Evolutionary conservation across 2,797 vertebrate species (phyloP).

Genomic region (Microctenopoma lineatum): DNA sequence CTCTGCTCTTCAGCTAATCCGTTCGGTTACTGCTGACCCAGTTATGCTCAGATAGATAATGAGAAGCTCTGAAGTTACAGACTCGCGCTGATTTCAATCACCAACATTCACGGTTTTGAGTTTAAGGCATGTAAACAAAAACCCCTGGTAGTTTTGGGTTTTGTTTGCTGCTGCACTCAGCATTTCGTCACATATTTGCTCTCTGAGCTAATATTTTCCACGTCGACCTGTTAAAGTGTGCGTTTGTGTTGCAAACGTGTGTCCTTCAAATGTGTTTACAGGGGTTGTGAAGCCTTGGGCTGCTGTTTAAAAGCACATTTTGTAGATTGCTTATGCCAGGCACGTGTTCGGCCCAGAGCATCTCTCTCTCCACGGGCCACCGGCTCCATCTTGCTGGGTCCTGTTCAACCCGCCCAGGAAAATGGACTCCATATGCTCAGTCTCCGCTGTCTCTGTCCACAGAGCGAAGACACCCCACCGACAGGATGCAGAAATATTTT

Average conservation of each 20-base stretch:
- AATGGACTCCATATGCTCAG: slow-evolving; percentile 74
- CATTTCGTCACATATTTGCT: slow-evolving; percentile 58
- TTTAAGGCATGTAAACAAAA: slow-evolving; percentile 51
- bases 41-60: background rate
- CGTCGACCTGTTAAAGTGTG: slow-evolving; percentile 59
- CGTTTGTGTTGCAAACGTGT: slow-evolving; percentile 57
- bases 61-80: slow-evolving; percentile 33
- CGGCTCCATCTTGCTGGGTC: slow-evolving; percentile 50
- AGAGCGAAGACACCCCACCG: slow-evolving; percentile 66
- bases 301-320: slow-evolving; percentile 63
- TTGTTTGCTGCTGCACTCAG: slow-evolving; percentile 33
- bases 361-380: slow-evolving; percentile 65
- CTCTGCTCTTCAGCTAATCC: slow-evolving; percentile 28
- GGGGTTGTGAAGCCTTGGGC: slow-evolving; percentile 58
- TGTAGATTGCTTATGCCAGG: slow-evolving; percentile 57
- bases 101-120: slow-evolving; percentile 51
- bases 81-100: slow-evolving; percentile 43
- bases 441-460: slow-evolving; percentile 40
- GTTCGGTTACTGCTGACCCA: slow-evolving; percentile 17
- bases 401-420: slow-evolving; percentile 52
- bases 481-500: slow-evolving; percentile 58
- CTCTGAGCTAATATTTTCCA: slow-evolving; percentile 79
- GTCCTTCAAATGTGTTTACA: slow-evolving; percentile 68
- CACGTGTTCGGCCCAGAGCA: slow-evolving; percentile 72
- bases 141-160: slow-evolving; percentile 36